Evolutionary conservation across 1,140 invertebrate species (phyloP), one percentile per base, ranked within the genome.

Genomic region (Diorhabda elongata): DNA sequence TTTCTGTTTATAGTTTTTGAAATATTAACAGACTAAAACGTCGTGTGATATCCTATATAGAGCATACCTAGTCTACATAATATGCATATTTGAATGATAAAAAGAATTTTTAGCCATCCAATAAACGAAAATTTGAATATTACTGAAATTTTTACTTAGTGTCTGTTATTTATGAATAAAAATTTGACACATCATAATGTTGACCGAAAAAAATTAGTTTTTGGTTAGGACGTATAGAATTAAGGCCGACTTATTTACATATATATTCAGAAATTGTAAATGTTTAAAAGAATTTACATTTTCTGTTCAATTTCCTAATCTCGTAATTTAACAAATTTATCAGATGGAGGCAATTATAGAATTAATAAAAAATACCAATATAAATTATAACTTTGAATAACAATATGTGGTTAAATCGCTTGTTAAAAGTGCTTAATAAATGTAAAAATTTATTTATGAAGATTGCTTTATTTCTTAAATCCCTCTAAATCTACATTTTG

Each of bases 361-460:
- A 60, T n/a, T 67, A 67, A 67, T 67, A 60, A 60, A 66, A 61
- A 60, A 67, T 67, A 67, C 64, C 57, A 67, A 60, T 67, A 59
- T 60, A 72, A 75, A 72, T 72, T 72, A 68, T 74, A 75, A 74
- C 70, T 64, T 71, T 74, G 71, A 70, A 75, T 74, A 71, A 69
- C 70, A 69, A 68, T 72, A 72, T 70, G 69, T 71, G 71, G 71
- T 67, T 71, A 71, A 77, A 76, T 69, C 71, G 78, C 78, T 79
- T 79, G 77, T 79, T 79, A 78, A 76, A 76, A 78, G 73, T 79
- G 78, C 78, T 79, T 79, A 78, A 79, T 78, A 79, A 77, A 77
- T 77, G 76, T 26, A 76, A 76, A 78, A 76, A 74, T 78, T 78
- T 77, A 79, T 79, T 79, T 79, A 79, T 78, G 74, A 75, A 56